Evolutionary conservation across 2,113 vertebrate species (phyloP), one percentile per base, ranked within the genome.

Genomic region (Motacilla tschutschensis): DNA sequence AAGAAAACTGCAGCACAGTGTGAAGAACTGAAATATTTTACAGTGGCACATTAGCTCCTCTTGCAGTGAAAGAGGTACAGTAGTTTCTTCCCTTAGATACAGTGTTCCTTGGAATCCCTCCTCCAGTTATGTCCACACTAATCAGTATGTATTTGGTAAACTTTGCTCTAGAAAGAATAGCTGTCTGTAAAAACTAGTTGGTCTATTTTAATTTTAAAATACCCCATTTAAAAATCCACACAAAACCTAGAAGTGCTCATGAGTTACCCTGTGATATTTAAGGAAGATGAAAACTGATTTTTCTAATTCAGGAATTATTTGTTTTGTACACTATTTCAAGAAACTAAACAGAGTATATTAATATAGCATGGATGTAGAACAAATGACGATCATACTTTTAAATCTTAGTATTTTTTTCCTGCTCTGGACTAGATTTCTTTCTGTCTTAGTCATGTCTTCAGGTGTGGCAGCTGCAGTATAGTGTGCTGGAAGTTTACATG

Each of bases 1-100:
- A 77, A 74, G 51, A 1, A 73, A 82, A 60, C 58, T 76, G 76
- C 69, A 88, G 64, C 72, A 26, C 62, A 44, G 4, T 89, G 62
- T 85, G 53, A 85, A 86, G 83, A 85, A 47, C 54, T 79, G 36
- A 70, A 79, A 31, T 91, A 65, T 62, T 79, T 90, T 88, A 55
- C n/a, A 55, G 16, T 77, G 72, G 78, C 84, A 82, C 60, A 25
- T 66, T 47, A 78, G 25, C 20, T 78, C 33, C 48, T 87, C 57
- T 73, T 70, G 19, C 22, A 66, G 29, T 17, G 65, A 63, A 67
- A 57, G 35, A 73, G 36, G n/a, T 79, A 41, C 12, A 79, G 29
- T 69, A 74, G 57, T 59, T 87, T 87, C 50, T 76, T 86, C 67
- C 53, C 44, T 65, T 59, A 36, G 48, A 36, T 72, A 40, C 31